Percentiles rank a stretch among this genome's conserved stretches.
These are phyloP conservation scores for Acanthaster planci DNA, from an alignment of 35 echinoderm and acorn worm species.

Conservation along the genomic window DNA sequence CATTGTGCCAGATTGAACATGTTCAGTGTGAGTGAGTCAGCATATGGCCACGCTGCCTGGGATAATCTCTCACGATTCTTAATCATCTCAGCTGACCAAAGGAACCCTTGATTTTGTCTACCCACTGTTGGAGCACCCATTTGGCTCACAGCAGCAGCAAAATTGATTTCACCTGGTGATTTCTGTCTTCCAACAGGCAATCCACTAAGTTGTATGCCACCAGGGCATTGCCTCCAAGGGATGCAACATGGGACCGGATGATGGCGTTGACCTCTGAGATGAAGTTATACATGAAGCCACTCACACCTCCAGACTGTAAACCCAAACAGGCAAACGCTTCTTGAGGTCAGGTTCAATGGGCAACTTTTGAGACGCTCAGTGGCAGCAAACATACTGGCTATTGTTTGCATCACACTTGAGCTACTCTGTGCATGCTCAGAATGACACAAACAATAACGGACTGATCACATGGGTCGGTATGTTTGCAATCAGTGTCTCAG, in stretches of 20 bases:
- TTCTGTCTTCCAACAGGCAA: constrained; percentile 80
- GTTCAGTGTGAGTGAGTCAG: no score
- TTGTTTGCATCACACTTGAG: no score
- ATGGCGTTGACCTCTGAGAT: constrained; percentile 91
- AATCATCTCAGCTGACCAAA: not conserved
- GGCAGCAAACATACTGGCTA: no score
- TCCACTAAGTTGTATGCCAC: constrained; percentile 80
- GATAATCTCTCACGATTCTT: no score
- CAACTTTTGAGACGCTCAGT: no score
- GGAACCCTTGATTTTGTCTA: not conserved
- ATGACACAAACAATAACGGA: no score
- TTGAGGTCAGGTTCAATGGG: no score
- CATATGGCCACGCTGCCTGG: no score
- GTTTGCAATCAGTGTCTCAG: no score
- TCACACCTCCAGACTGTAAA: constrained; percentile 78
- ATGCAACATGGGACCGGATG: constrained; percentile 76
- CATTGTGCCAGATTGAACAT: no score
- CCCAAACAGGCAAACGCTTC: not conserved
- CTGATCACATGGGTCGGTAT: no score
- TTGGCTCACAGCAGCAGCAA: not conserved
- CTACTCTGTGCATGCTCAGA: no score
- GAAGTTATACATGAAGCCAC: constrained; percentile 89
- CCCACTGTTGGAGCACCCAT: not conserved
- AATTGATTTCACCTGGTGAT: constrained; percentile 80
- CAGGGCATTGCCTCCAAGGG: constrained; percentile 85